A percentile compares a stretch with the other conserved stretches of the same genome.
Conservation (phyloP, 2,797 vertebrate genomes). For the Mormyrus hasselquistii region DNA sequence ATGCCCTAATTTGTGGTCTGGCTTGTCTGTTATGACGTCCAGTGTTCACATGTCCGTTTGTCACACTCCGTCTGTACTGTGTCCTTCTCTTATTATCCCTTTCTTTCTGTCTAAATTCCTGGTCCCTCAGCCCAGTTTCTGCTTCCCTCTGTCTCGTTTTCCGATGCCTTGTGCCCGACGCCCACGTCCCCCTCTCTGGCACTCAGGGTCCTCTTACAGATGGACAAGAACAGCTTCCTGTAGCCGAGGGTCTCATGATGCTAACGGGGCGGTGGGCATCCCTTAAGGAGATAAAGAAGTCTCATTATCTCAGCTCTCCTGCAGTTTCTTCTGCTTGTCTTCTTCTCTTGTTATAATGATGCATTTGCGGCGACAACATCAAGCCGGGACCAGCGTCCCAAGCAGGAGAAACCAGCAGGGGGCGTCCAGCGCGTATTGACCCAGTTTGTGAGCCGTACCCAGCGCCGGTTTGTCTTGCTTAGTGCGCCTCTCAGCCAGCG, state of each 20-base stretch:
- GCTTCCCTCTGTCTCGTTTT: background rate
- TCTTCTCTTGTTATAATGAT: slow-evolving; percentile 43
- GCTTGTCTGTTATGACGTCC: background rate
- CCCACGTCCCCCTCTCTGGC: background rate
- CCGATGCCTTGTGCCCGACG: background rate
- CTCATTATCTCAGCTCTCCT: slow-evolving; percentile 55
- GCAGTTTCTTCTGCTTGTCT: slow-evolving; percentile 38
- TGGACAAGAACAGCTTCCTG: background rate
- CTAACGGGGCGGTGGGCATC: slow-evolving; percentile 11
- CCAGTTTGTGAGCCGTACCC: background rate
- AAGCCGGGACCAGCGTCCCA: background rate
- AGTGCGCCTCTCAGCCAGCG: background rate
- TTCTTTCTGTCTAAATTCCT: background rate
- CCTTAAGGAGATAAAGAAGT: slow-evolving; percentile 47
- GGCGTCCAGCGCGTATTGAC: background rate
- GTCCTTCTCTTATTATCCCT: background rate
- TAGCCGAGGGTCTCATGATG: background rate
- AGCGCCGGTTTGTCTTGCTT: background rate
- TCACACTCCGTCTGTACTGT: background rate
- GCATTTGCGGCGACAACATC: slow-evolving; percentile 29
- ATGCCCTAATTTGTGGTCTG: slow-evolving; percentile 1
- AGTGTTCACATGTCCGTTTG: background rate
- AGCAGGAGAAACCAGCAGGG: background rate
- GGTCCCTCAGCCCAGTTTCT: background rate
- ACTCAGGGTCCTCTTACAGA: background rate